Conservation (phyloP, 2,888 invertebrate species). For the Pollenia griseotomentosa region DNA sequence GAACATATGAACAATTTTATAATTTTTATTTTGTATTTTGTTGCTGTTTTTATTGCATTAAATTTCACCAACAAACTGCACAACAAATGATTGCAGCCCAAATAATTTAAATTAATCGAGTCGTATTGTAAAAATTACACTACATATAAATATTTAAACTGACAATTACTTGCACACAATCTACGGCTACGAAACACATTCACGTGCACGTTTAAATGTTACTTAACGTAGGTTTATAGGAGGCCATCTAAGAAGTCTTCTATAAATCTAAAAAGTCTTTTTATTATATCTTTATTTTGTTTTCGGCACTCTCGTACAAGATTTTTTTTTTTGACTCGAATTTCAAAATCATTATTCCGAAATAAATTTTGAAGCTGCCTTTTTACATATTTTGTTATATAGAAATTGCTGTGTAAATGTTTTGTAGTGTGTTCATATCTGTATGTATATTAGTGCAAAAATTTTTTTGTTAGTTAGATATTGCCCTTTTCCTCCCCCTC, state of each 20-base stretch:
- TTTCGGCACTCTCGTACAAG: not conserved
- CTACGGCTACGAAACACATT: not conserved
- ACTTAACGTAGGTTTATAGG: not conserved
- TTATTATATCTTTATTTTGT: not conserved
- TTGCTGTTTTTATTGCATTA: conserved; percentile 58
- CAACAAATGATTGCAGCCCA: conserved; percentile 59
- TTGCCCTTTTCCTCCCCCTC: not conserved
- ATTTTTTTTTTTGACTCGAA: not conserved
- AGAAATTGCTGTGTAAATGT: too few relatives aligned
- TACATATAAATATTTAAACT: conserved; percentile 23
- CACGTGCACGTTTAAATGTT: not conserved
- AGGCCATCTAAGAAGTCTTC: not conserved
- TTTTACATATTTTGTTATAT: not conserved
- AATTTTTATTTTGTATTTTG: conserved; percentile 43
- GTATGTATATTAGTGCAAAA: too few relatives aligned
- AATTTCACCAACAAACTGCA: conserved; percentile 68
- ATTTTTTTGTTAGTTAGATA: not conserved
- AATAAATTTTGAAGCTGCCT: not conserved
- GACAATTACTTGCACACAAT: conserved; percentile 18
- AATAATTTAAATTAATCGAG: conserved; percentile 54
- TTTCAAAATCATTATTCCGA: too few relatives aligned
- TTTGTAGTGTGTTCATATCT: too few relatives aligned
- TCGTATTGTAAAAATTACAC: conserved; percentile 42
- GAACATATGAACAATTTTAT: conserved; percentile 68
- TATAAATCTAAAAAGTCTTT: not conserved